Evolutionary conservation across 2,113 vertebrate genomes (phyloP).

Genomic region (Turdus rufiventris): DNA sequence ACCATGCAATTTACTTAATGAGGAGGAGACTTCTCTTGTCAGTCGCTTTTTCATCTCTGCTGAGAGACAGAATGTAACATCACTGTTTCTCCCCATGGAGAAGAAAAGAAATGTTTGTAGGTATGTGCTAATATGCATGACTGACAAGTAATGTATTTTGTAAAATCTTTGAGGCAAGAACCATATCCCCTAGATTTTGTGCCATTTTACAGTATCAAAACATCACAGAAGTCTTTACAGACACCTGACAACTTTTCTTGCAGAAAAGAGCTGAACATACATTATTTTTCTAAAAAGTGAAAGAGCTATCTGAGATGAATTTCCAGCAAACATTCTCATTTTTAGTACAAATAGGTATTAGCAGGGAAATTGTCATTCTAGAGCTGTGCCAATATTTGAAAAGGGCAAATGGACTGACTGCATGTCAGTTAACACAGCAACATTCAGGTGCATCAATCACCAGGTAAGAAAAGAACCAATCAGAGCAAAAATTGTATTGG

Average conservation of each 20-base stretch:
- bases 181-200: neutral
- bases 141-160: neutral
- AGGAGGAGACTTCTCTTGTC: neutral
- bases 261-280: neutral
- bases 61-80: neutral
- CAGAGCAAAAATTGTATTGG: neutral
- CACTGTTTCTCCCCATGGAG: neutral
- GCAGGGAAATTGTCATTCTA: neutral
- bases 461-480: neutral
- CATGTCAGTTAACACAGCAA: neutral
- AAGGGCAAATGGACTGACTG: neutral
- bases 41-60: neutral
- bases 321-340: neutral
- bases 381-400: neutral
- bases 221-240: neutral
- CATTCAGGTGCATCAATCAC: neutral
- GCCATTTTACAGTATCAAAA: neutral
- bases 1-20: neutral
- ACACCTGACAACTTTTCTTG: neutral
- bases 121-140: neutral
- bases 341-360: neutral
- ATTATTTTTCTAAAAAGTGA: neutral
- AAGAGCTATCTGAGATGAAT: neutral
- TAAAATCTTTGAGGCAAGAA: neutral
- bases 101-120: neutral